Evolutionary conservation across 2,888 invertebrate species (phyloP).

Genomic region (Malachius bipustulatus): DNA sequence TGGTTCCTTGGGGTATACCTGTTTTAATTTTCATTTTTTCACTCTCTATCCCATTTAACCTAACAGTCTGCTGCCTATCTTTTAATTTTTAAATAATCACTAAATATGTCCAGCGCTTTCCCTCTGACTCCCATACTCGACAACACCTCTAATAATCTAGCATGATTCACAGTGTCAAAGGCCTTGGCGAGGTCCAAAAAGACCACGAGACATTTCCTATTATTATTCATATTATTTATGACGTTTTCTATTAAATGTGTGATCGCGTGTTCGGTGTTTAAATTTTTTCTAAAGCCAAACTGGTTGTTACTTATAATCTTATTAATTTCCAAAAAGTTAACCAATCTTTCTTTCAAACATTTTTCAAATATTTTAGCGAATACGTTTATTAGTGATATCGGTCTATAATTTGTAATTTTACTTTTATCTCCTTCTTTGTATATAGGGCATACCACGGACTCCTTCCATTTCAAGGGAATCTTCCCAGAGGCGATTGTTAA

Average conservation of each 20-base stretch:
- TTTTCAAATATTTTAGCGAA: background rate
- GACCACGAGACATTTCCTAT: background rate
- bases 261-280: background rate
- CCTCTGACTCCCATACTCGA: no score
- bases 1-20: no score
- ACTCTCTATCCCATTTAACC: no score
- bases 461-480: background rate
- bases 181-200: background rate
- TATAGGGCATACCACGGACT: background rate
- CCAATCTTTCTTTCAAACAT: background rate
- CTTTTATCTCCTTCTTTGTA: background rate
- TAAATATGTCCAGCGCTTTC: no score
- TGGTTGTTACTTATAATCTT: background rate
- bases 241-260: background rate
- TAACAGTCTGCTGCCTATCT: no score
- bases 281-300: background rate
- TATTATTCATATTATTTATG: no score
- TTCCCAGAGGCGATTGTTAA: background rate
- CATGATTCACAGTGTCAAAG: slow-evolving; percentile 1
- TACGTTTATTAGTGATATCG: background rate
- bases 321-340: background rate
- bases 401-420: background rate
- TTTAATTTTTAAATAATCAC: no score
- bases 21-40: no score
- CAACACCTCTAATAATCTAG: no score